A percentile compares a stretch with the other conserved stretches of the same genome.
Evolutionary conservation across 2,113 vertebrate species (phyloP).

Genomic region (Datnioides undecimradiatus): DNA sequence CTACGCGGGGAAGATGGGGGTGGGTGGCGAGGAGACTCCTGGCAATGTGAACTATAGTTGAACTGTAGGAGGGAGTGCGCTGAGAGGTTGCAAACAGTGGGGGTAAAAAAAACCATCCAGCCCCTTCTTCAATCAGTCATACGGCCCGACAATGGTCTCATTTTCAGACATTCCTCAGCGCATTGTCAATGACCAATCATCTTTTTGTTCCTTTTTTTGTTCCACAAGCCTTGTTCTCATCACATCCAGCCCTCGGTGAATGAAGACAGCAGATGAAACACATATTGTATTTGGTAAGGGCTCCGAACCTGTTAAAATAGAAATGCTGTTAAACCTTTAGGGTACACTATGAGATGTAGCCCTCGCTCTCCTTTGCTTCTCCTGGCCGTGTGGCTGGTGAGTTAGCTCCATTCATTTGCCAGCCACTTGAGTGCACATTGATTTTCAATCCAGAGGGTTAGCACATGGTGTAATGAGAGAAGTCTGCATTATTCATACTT

Average conservation of each 20-base stretch:
- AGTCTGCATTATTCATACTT: constrained; percentile 77
- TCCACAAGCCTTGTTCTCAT: constrained; percentile 36
- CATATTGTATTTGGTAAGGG: constrained; percentile 29
- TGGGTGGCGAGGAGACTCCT: constrained; percentile 37
- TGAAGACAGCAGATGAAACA: constrained; percentile 44
- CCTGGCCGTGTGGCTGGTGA: neutral
- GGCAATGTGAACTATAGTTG: constrained; percentile 72
- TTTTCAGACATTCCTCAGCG: constrained; percentile 52
- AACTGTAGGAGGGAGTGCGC: constrained; percentile 71
- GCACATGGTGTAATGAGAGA: constrained; percentile 68
- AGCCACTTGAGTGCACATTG: constrained; percentile 66
- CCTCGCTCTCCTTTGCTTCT: constrained; percentile 20
- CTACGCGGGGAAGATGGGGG: constrained; percentile 22
- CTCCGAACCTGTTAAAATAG: constrained; percentile 39
- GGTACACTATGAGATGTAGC: constrained; percentile 6
- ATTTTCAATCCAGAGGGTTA: constrained; percentile 76
- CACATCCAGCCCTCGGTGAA: constrained; percentile 36
- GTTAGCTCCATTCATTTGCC: constrained; percentile 50
- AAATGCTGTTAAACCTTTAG: constrained; percentile 48
- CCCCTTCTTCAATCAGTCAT: constrained; percentile 62
- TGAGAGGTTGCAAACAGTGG: constrained; percentile 65
- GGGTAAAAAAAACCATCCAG: constrained; percentile 60
- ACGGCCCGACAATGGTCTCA: constrained; percentile 32
- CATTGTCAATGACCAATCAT: constrained; percentile 40
- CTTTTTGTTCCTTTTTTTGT: constrained; percentile 18